These are phyloP conservation scores for Chamaedrilus cognettii DNA, from an alignment of 2,888 invertebrate species.

Conservation along the genomic window DNA sequence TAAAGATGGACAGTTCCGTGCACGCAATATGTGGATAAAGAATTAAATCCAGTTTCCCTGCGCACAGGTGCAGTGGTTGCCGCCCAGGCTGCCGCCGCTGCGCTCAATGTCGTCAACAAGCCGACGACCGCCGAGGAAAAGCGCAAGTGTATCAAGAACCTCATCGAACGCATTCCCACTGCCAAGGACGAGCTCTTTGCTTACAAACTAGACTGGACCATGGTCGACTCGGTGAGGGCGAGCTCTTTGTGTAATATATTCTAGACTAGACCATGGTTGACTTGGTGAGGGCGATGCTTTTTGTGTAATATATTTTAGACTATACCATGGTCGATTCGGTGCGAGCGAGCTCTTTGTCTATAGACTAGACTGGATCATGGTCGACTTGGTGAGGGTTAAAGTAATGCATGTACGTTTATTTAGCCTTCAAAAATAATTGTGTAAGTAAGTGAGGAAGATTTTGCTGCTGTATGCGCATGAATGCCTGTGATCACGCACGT, in stretches of 20 bases:
- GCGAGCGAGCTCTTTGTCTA: constrained; percentile 96
- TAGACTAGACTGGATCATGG: constrained; percentile 86
- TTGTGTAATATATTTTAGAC: no score
- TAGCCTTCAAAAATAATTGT: no score
- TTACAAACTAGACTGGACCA: constrained; percentile 89
- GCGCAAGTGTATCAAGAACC: constrained; percentile 90
- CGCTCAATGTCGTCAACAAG: background rate
- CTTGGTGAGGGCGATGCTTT: constrained; percentile 64
- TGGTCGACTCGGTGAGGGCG: constrained; percentile 69
- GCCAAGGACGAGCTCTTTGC: constrained; percentile 95
- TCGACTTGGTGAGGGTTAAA: constrained; percentile 75
- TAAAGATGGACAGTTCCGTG: no score
- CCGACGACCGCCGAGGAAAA: constrained; percentile 78
- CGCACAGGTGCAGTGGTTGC: background rate
- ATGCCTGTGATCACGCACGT: no score
- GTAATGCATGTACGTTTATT: no score
- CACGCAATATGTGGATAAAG: no score
- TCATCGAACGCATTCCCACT: constrained; percentile 98
- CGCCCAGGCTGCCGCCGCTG: background rate
- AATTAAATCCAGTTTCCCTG: no score
- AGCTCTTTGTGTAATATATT: no score
- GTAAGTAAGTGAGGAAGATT: no score
- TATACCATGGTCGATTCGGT: no score
- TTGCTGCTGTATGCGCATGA: no score
- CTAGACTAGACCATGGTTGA: constrained; percentile 88